Conservation (phyloP, 1,140 invertebrate species). For the Melanaphis sacchari region DNA sequence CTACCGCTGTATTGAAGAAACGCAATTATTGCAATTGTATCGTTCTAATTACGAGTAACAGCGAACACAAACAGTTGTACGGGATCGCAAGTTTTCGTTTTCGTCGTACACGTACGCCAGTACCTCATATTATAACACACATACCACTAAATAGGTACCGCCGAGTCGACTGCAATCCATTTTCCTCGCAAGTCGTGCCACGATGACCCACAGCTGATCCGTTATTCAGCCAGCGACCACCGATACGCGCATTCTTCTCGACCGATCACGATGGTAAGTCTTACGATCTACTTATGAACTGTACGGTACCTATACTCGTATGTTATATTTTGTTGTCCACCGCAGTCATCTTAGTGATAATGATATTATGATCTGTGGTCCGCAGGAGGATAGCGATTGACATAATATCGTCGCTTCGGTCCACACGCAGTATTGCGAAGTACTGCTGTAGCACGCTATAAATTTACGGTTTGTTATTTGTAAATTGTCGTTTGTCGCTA, state of each 20-base stretch:
- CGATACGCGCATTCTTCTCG: neutral
- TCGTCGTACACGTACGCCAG: neutral
- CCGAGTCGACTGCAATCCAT: neutral
- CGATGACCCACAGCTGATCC: neutral
- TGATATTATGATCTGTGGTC: neutral
- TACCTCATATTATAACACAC: too few relatives aligned
- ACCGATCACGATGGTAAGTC: neutral
- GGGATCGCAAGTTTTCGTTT: neutral
- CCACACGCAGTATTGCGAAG: neutral
- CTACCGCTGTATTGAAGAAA: neutral
- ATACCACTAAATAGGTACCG: too few relatives aligned
- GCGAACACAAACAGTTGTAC: neutral
- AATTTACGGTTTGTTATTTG: neutral
- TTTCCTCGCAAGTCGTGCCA: neutral
- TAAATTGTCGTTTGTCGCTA: neutral
- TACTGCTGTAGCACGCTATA: neutral
- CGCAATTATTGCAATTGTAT: too few relatives aligned
- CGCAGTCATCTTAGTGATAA: neutral
- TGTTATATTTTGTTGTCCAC: neutral
- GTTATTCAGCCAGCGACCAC: neutral
- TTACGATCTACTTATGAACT: neutral
- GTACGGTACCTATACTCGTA: neutral
- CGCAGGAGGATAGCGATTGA: neutral
- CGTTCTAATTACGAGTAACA: neutral
- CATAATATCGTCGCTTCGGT: neutral